A percentile compares a stretch with the other conserved stretches of the same genome.
These are phyloP conservation scores for Boloria selene DNA, from an alignment of 2,888 invertebrate genomes.

Conservation along the genomic window DNA sequence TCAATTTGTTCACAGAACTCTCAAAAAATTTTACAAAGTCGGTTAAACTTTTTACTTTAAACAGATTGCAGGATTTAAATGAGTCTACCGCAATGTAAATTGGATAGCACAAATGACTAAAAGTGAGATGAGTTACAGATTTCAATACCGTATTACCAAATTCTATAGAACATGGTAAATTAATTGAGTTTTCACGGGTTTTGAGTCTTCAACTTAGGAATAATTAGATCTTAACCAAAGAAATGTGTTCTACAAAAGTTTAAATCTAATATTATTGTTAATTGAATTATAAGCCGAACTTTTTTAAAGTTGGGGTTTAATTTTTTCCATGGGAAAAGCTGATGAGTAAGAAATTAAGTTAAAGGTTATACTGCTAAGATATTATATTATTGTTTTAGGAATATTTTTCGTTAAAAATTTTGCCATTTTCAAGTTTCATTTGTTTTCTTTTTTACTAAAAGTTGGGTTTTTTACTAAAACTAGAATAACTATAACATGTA, in stretches of 20 bases:
- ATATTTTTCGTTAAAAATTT: too few species aligned
- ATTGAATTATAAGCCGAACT: constrained; percentile 2
- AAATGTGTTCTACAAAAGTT: constrained; percentile 7
- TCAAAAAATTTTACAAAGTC: background rate
- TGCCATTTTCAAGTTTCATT: too few species aligned
- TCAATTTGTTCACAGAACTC: background rate
- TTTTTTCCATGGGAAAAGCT: background rate
- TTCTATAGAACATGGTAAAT: background rate
- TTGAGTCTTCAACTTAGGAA: constrained; percentile 7
- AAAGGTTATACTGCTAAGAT: too few species aligned
- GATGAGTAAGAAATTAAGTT: background rate
- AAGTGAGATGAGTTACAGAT: constrained; percentile 13
- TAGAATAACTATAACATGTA: too few species aligned
- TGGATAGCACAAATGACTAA: constrained; percentile 16
- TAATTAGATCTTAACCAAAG: background rate
- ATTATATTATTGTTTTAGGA: background rate
- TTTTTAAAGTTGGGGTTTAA: background rate
- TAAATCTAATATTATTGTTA: background rate
- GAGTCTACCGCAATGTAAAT: constrained; percentile 18
- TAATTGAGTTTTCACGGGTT: constrained; percentile 12
- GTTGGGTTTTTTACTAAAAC: too few species aligned
- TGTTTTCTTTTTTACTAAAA: too few species aligned
- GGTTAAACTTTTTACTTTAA: background rate
- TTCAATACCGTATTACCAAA: constrained; percentile 12
- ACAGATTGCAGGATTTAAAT: constrained; percentile 7